These are phyloP conservation scores for Ataeniobius toweri DNA, from an alignment of 2,797 vertebrate genomes.

Conservation along the genomic window DNA sequence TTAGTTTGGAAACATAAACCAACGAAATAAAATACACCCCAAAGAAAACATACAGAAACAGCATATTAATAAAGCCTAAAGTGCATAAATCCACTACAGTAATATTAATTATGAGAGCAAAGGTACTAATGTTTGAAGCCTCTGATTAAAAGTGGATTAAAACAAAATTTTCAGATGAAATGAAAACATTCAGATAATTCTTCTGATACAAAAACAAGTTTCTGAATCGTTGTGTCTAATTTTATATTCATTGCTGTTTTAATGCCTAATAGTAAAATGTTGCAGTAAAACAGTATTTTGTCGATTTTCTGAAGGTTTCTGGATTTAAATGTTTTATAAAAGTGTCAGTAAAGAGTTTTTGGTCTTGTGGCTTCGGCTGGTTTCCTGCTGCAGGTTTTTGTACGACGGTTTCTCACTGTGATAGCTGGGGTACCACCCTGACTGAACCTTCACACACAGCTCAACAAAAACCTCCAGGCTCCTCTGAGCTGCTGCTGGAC, in stretches of 20 bases:
- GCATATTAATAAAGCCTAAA: too few species aligned
- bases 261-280: neutral
- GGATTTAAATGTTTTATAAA: neutral
- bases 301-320: neutral
- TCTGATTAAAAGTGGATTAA: too few species aligned
- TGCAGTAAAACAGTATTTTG: neutral
- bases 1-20: too few species aligned
- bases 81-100: too few species aligned
- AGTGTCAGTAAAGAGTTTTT: neutral
- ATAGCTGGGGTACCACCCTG: neutral
- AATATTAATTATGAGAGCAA: too few species aligned
- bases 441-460: constrained; percentile 14
- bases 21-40: too few species aligned
- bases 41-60: too few species aligned
- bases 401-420: constrained; percentile 35
- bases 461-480: constrained; percentile 42
- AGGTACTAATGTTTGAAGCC: too few species aligned
- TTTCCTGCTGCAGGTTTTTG: constrained; percentile 53
- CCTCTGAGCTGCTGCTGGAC: rapidly evolving
- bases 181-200: too few species aligned
- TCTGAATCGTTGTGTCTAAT: neutral
- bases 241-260: neutral
- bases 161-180: too few species aligned
- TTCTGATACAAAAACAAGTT: too few species aligned
- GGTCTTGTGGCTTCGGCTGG: neutral